Conservation (phyloP, 2,888 invertebrate genomes). For the Agonopterix subpropinquella region DNA sequence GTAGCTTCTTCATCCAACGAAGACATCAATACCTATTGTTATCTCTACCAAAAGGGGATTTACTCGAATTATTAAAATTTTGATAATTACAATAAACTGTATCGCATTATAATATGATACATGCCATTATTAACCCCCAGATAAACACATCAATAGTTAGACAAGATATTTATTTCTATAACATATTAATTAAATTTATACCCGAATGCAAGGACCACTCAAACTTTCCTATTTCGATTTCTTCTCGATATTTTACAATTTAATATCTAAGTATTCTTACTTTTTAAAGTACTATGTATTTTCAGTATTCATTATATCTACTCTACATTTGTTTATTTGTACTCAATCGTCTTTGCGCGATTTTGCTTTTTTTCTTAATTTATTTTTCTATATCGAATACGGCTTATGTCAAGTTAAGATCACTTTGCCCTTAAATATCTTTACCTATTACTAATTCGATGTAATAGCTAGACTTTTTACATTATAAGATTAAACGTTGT, state of each 20-base stretch:
- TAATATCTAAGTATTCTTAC: slow-evolving; percentile 16
- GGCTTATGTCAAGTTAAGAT: slow-evolving; percentile 51
- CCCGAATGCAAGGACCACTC: slow-evolving; percentile 85
- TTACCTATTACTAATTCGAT: slow-evolving; percentile 60
- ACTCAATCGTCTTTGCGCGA: slow-evolving; percentile 34
- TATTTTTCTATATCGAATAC: slow-evolving; percentile 35
- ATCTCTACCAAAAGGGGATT: slow-evolving; percentile 1
- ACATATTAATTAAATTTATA: slow-evolving; percentile 14
- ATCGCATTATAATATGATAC: slow-evolving; percentile 7
- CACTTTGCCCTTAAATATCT: slow-evolving; percentile 47
- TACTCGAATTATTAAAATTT: background rate
- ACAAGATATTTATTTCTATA: slow-evolving; percentile 7
- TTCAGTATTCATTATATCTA: slow-evolving; percentile 25
- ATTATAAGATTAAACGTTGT: slow-evolving; percentile 55
- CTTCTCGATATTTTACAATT: slow-evolving; percentile 29
- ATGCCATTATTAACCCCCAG: slow-evolving; percentile 10
- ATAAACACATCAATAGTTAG: slow-evolving; percentile 10
- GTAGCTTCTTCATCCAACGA: slow-evolving; percentile 49
- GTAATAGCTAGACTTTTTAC: slow-evolving; percentile 64
- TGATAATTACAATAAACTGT: slow-evolving; percentile 5
- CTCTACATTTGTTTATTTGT: slow-evolving; percentile 28
- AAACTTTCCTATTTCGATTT: slow-evolving; percentile 78
- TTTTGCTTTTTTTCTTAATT: slow-evolving; percentile 41
- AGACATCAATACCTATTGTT: slow-evolving; percentile 22
- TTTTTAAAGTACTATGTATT: slow-evolving; percentile 11